Evolutionary conservation across 92 coral and sea anemone genomes (phyloP), one percentile per base, ranked within the genome.

Genomic region (Actinernus sp.): DNA sequence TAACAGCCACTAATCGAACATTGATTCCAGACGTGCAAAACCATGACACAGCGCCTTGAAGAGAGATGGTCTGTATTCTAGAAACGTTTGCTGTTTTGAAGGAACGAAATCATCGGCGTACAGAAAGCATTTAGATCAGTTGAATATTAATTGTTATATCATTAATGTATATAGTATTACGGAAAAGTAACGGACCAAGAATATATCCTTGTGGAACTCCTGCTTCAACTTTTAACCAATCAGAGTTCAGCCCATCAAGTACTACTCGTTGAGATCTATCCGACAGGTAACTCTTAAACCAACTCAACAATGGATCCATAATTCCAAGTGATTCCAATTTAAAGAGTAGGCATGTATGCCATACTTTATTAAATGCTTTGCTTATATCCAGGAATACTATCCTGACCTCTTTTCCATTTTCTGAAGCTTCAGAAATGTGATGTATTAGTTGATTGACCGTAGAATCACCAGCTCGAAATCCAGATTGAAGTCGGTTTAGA

Each of bases 381-480:
- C 63, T 58, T 29, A 78, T 58, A 52, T 68, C 85, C 0, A 78
- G 62, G 34, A 66, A 78, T 1, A 78, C 78, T 63, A 59, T 59
- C 18, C 78, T 61, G n/a, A 78, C 85, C 23, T 78, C 78, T 36
- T 68, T 68, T n/a, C 85, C 85, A 12, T 48, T 23, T 37, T 78
- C 78, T n/a, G 68, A 49, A 20, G 78, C 78, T 14, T 78, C 63
- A 22, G 58, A 78, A 28, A 68, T 68, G 56, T 78, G 59, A 38
- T 77, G 84, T 31, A 77, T 41, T 31, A 85, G 71, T 32, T 78
- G 81, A 56, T 69, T 85, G 17, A 71, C 68, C 22, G 91, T 70
- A 17, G 81, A 78, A 49, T 78, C 81, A 20, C 91, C 72, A 2
- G 81, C 85, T 3, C 78, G 75, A 70, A 77, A 84, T 13, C 85